Conservation (phyloP, 2,113 vertebrate species). For the Etia nguti region DNA sequence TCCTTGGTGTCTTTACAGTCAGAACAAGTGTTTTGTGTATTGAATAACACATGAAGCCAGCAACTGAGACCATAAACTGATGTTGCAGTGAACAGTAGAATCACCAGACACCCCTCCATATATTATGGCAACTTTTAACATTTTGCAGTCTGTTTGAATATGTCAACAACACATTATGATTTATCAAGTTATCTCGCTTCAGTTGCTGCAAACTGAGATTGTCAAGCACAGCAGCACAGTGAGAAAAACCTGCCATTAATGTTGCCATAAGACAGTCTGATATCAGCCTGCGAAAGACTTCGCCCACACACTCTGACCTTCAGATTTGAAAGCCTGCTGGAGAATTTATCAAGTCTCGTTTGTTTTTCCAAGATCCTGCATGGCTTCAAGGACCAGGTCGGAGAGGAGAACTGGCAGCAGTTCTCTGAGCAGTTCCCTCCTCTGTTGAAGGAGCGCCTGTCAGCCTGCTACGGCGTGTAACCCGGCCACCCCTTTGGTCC, state of each 20-base stretch:
- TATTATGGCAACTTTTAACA: not conserved
- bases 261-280: not conserved
- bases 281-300: not conserved
- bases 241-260: not conserved
- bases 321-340: not conserved
- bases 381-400: conserved; percentile 92
- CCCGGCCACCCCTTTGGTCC: conserved; percentile 25
- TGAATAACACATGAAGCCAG: not conserved
- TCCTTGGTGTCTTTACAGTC: not conserved
- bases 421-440: conserved; percentile 93
- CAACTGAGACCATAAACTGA: not conserved
- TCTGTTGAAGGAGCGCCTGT: conserved; percentile 87
- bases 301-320: not conserved
- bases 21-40: not conserved
- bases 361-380: conserved; percentile 80
- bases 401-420: conserved; percentile 93
- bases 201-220: not conserved
- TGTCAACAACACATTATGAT: not conserved
- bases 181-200: not conserved
- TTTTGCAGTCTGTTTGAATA: not conserved
- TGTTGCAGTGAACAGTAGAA: not conserved
- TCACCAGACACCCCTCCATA: not conserved
- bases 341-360: not conserved
- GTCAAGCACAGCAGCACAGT: not conserved
- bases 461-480: conserved; percentile 91